Base-by-base conservation (phyloP, 2,888 invertebrate genomes). In the Microctonus hyperodae region DNA sequence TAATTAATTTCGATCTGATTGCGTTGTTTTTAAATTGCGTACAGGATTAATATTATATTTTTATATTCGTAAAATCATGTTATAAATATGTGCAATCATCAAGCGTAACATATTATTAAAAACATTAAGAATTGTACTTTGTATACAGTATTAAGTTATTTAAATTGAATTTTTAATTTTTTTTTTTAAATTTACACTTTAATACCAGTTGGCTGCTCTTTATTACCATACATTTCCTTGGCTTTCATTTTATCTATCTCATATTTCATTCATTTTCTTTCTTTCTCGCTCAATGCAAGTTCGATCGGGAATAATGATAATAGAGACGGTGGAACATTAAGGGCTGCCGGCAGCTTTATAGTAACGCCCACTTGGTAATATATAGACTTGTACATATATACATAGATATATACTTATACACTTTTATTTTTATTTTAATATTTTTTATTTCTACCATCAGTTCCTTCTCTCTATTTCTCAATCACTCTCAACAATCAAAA, bases 251-350 rank as follows among this genome's bases (percentile, higher is more conserved):
- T 28, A 3, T 28, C 28, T 28, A 7, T 28, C 28, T 28, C 57
- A 7, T 28, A 28, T 28, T 28, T 28, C 28, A 28, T n/a, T n/a
- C n/a, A n/a, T n/a, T 35, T 11, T 31, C 4, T 25, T 37, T 25
- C 20, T 63, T 20, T 53, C n/a, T 33, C 23, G 22, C 7, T n/a
- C 22, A 23, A 53, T 28, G 63, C 53, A 20, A 33, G 20, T 51
- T 58, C 58, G 68, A 74, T 72, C 73, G 74, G 57, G 50, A 65
- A 51, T 58, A 16, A 53, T 37, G 58, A 65, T 65, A 65, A 59
- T 65, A 58, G 25, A 65, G 40, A 35, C 37, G 50, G 58, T 35
- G 58, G 37, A 53, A 48, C 51, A 65, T 64, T 58, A 51, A 23
- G 58, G 57, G 37, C 31, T 20, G 56, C 28, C 31, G 33, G 55